Evolutionary conservation across 1,140 invertebrate genomes (phyloP).

Genomic region (Pseudoatta argentina): DNA sequence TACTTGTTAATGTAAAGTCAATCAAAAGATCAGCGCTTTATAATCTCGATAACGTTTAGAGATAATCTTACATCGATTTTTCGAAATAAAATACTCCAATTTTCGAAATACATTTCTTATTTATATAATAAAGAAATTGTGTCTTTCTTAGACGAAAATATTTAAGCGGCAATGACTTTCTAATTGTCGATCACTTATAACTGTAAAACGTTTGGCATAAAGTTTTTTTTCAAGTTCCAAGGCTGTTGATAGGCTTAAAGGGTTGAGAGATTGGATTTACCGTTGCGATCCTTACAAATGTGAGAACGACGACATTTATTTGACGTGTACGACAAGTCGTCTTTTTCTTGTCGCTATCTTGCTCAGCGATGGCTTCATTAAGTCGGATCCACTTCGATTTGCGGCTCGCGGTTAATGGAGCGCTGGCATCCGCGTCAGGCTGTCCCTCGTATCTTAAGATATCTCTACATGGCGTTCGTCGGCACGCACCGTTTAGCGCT

Average conservation of each 20-base stretch:
- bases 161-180: background rate
- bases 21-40: background rate
- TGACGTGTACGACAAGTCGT: conserved; percentile 61
- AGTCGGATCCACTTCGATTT: conserved; percentile 71
- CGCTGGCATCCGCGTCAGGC: conserved; percentile 64
- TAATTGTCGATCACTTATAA: background rate
- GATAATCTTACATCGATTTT: background rate
- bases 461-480: conserved; percentile 66
- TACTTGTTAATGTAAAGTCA: background rate
- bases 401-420: conserved; percentile 72
- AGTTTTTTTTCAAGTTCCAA: background rate
- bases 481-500: conserved; percentile 72
- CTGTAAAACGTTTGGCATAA: background rate
- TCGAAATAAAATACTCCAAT: background rate
- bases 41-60: background rate
- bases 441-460: conserved; percentile 48
- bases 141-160: background rate
- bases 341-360: conserved; percentile 9
- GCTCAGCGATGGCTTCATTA: conserved; percentile 69
- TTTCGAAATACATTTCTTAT: background rate
- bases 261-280: conserved; percentile 19
- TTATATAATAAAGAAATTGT: background rate
- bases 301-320: conserved; percentile 69
- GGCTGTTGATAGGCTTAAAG: background rate
- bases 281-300: conserved; percentile 39